A percentile compares a stretch with the other conserved stretches of the same genome.
Conservation (phyloP, 1,140 invertebrate genomes). For the Solen grandis region DNA sequence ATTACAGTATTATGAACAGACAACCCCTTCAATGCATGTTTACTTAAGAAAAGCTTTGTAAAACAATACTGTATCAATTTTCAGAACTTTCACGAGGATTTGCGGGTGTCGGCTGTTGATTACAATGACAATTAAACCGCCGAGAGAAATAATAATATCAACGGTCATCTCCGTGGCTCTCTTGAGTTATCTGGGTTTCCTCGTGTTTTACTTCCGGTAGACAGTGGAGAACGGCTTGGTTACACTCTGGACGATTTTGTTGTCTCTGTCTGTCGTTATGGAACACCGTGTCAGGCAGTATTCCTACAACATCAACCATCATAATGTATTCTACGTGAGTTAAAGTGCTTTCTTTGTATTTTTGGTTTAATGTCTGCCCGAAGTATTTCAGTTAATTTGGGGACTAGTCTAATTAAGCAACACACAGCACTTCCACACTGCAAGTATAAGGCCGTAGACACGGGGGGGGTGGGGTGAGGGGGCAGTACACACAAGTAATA, state of each 20-base stretch:
- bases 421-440: not conserved
- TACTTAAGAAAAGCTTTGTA: not conserved
- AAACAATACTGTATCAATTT: not conserved
- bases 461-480: no score
- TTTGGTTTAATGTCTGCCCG: no score
- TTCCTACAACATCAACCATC: not conserved
- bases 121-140: not conserved
- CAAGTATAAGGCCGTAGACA: no score
- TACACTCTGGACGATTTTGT: no score
- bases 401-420: not conserved
- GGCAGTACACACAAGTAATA: no score
- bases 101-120: not conserved
- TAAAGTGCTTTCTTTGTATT: no score
- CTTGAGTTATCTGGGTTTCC: not conserved
- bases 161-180: no score
- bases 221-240: no score
- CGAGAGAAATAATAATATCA: not conserved
- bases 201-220: conserved; percentile 6
- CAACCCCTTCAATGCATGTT: no score
- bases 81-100: conserved; percentile 1
- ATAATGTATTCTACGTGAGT: no score
- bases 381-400: not conserved
- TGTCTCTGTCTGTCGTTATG: no score
- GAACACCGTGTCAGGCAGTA: not conserved
- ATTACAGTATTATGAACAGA: no score